phyloP scores from a whole-genome alignment of 2,888 invertebrate species.

The Darwinula stevensoni region DNA sequence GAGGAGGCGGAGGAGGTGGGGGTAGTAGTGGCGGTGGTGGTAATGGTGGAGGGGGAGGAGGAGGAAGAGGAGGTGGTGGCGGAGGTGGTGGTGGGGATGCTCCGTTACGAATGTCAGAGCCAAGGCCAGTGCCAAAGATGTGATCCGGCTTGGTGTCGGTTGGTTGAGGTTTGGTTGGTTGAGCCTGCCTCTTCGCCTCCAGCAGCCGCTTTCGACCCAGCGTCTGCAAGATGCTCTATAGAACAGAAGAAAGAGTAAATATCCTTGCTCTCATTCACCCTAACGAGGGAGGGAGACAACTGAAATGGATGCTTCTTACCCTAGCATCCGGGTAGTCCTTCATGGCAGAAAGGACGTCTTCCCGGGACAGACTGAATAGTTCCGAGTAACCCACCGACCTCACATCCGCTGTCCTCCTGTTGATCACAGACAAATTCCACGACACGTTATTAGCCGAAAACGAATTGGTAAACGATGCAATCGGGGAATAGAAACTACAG shows the following conservation, averaged over 20 bases:
- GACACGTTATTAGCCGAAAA: no score
- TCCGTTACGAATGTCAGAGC: not conserved
- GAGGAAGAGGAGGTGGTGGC: slow-evolving; percentile 2
- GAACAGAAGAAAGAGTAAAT: no score
- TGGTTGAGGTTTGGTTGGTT: no score
- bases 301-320: slow-evolving; percentile 13
- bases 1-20: no score
- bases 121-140: no score
- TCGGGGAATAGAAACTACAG: not conserved
- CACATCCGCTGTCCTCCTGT: slow-evolving; percentile 76
- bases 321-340: slow-evolving; percentile 93
- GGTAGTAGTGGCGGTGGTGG: no score
- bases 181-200: slow-evolving; percentile 31
- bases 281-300: slow-evolving; percentile 1
- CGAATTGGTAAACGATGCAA: not conserved
- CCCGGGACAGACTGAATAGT: slow-evolving; percentile 66
- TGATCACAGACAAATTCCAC: slow-evolving; percentile 10
- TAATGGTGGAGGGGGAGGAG: no score
- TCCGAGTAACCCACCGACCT: slow-evolving; percentile 86
- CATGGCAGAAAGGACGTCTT: slow-evolving; percentile 78
- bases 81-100: not conserved
- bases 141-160: no score
- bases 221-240: slow-evolving; percentile 52
- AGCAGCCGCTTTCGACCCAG: slow-evolving; percentile 55
- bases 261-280: slow-evolving; percentile 1